Evolutionary conservation across 2,113 vertebrate species (phyloP), one percentile per base, ranked within the genome.

Genomic region (Narcine bancroftii): DNA sequence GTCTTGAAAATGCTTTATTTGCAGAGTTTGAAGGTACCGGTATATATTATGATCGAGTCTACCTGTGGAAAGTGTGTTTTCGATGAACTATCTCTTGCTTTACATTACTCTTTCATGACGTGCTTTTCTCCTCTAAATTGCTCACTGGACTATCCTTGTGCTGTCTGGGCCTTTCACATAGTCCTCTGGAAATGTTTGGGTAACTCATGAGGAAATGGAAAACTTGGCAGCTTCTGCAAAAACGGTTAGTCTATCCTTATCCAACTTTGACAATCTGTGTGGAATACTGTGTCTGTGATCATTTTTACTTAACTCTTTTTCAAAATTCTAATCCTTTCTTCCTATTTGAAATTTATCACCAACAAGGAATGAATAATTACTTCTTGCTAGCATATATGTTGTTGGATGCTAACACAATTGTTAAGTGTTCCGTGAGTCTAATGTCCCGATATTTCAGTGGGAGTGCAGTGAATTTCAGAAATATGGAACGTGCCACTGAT

Each of bases 201-300:
- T 99, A 95, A 99, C 98, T 94, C 98, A 99, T 0, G 98, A 99
- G 95, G 98, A 99, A 96, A 99, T 99, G 98, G 98, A 99, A 96
- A 98, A 97, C 95, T 95, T 99, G 96, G 96, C 98, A 75, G 96
- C 98, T 65, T 97, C 97, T 94, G 96, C 97, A 50, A 98, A 98
- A 97, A 97, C 97, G 97, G 98, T 99, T 96, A 98, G 97, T 97
- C 96, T 96, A 93, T 96, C 96, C 42, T 65, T 33, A 26, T 91
- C 65, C 87, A 91, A 13, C 7, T 69, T 65, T 29, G 85, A 39
- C 65, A 33, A n/a, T 13, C 56, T 53, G 11, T 50, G 21, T 87
- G 60, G 53, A 56, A 60, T 39, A 42, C 9, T 65, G 65, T 47
- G 26, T 91, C 19, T 11, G 45, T 69, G 39, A 17, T 6, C 63